phyloP scores from a whole-genome alignment of 2,113 vertebrate species.

The Sceloporus tristichus region DNA sequence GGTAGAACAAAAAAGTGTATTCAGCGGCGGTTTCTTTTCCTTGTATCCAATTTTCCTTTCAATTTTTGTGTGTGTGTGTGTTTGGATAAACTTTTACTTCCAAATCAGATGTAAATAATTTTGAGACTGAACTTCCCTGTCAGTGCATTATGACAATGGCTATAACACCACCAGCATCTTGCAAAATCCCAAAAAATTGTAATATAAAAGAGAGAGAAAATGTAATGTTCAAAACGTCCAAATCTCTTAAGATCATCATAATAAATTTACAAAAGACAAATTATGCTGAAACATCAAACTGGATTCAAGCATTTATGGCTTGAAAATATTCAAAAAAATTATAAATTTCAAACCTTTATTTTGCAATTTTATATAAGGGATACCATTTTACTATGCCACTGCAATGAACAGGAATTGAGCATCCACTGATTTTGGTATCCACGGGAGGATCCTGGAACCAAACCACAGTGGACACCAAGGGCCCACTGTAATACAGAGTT shows the following conservation, averaged over 20 bases:
- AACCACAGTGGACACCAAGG: too few relatives aligned
- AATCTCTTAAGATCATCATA: background rate
- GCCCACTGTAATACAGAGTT: background rate
- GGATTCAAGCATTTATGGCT: too few relatives aligned
- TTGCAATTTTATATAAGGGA: too few relatives aligned
- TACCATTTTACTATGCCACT: too few relatives aligned
- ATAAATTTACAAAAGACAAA: background rate
- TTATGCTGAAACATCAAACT: background rate
- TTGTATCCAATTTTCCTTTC: background rate
- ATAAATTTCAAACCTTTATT: too few relatives aligned
- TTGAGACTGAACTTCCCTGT: background rate
- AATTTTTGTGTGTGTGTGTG: background rate
- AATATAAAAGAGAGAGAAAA: background rate
- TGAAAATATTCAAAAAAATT: too few relatives aligned
- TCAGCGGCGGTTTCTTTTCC: background rate
- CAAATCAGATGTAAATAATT: background rate
- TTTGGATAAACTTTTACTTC: conserved; percentile 20
- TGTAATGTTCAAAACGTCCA: background rate
- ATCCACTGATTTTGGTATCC: too few relatives aligned
- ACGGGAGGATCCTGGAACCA: too few relatives aligned
- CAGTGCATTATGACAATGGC: background rate
- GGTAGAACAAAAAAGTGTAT: background rate
- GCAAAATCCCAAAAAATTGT: conserved; percentile 32
- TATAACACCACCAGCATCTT: conserved; percentile 23
- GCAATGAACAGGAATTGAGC: too few relatives aligned